Evolutionary conservation across 2,113 vertebrate genomes (phyloP), one percentile per base, ranked within the genome.

Genomic region (Mustela lutreola): DNA sequence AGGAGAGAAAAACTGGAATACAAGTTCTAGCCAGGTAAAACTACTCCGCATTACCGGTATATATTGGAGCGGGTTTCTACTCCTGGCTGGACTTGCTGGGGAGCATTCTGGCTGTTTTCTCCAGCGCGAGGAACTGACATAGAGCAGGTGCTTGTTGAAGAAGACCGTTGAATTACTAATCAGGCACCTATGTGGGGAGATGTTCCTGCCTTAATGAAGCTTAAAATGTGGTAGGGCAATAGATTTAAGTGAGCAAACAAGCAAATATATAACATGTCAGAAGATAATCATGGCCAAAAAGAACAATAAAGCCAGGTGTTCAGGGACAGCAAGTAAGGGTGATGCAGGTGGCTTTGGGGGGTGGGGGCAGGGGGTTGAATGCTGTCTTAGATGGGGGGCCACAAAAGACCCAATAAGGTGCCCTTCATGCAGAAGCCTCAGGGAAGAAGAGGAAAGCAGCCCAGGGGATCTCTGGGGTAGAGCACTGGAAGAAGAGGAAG

Each of bases 31-130:
- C 5, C 42, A 4, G 39, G 50, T 50, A 62, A 70, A 91, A 71
- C 11, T 33, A 70, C 28, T n/a, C 15, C 62, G 50, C n/a, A 15
- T 39, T 4, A 33, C 16, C 0, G 14, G 0, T n/a, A 24, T 39
- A 22, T 71, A 6, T 58, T 28, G 22, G 42, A 65, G 39, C 5
- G 1, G 7, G 28, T 42, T 67, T 48, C 31, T 28, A 11, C 19
- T n/a, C 39, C 21, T 10, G 63, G 28, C 33, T 56, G 11, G 63
- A 36, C 28, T 50, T 45, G 16, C 6, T 4, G 19, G 42, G n/a
- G 24, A 28, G n/a, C 2, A 3, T 53, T 42, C 36, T 6, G 19
- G 58, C 36, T 4, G 16, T 3, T 4, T 6, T 31, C 84, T 39
- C 24, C 24, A 8, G 11, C 7, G 16, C 21, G 76, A 45, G 45